Evolutionary conservation across 1,140 invertebrate species (phyloP).

Genomic region (Andrena cerasifolii): DNA sequence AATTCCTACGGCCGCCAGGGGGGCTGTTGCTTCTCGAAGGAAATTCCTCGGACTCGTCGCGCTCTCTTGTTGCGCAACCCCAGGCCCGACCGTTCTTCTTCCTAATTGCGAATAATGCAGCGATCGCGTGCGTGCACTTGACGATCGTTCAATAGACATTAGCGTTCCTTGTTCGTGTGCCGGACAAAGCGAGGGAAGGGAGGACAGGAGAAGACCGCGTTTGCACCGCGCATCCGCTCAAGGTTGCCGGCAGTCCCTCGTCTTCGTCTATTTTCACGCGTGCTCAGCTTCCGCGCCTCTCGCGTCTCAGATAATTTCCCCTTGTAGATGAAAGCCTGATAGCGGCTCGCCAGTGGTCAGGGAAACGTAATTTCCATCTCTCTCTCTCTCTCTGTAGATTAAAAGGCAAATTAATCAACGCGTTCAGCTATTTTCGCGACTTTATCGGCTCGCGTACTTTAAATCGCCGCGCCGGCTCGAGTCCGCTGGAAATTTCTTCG

Average conservation of each 20-base stretch:
- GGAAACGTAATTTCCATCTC: background rate
- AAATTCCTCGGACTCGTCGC: background rate
- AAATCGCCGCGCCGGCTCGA: too few relatives aligned
- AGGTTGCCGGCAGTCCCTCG: conserved; percentile 14
- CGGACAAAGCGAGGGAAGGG: background rate
- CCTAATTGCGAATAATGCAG: background rate
- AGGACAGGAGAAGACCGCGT: background rate
- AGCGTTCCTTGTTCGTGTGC: background rate
- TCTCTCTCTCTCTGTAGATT: too few relatives aligned
- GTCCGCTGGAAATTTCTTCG: conserved; percentile 33
- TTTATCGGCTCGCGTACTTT: too few relatives aligned
- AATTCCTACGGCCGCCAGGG: too few relatives aligned
- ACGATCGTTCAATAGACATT: background rate
- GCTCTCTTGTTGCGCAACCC: background rate
- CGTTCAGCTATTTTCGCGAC: too few relatives aligned
- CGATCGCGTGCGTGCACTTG: background rate
- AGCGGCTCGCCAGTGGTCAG: background rate
- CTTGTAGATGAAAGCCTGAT: conserved; percentile 32
- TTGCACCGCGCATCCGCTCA: background rate
- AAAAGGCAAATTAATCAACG: too few relatives aligned
- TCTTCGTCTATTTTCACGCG: conserved; percentile 12
- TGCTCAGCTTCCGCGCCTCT: background rate
- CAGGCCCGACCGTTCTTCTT: background rate
- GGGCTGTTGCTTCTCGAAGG: too few relatives aligned
- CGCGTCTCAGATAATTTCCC: background rate